These are phyloP conservation scores for Physella acuta DNA, from an alignment of 1,140 invertebrate species.

Conservation along the genomic window DNA sequence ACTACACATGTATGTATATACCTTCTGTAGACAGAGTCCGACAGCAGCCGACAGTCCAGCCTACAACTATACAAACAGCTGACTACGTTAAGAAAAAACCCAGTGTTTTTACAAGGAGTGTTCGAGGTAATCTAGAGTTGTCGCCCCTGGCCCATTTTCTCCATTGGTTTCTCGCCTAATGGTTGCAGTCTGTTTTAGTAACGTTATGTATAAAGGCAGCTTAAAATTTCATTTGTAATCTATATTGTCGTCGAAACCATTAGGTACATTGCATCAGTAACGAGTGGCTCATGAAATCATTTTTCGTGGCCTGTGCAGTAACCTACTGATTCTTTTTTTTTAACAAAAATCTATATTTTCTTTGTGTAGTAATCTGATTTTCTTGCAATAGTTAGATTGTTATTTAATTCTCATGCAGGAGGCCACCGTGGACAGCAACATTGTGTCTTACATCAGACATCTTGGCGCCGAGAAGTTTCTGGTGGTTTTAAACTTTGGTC, in stretches of 20 bases:
- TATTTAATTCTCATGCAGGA: no score
- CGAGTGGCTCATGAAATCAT: no score
- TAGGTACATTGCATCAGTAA: no score
- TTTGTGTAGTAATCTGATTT: no score
- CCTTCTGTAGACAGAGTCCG: not conserved
- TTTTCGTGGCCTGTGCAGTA: no score
- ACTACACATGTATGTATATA: not conserved
- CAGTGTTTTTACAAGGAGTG: not conserved
- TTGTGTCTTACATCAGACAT: not conserved
- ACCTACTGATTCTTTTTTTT: no score
- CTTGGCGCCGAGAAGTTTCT: not conserved
- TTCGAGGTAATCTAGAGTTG: constrained; percentile 1
- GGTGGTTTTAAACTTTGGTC: not conserved
- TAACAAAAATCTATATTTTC: no score
- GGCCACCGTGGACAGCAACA: not conserved
- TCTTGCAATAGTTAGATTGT: no score
- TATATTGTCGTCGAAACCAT: no score
- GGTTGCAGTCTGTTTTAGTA: not conserved
- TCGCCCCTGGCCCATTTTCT: no score
- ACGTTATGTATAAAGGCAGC: not conserved
- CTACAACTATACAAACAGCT: constrained; percentile 13
- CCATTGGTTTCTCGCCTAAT: not conserved
- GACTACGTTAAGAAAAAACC: not conserved
- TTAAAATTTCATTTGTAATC: not conserved
- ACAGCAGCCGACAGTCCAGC: not conserved